phyloP scores from a whole-genome alignment of 2,797 vertebrate genomes.

The Graptemys geographica region DNA sequence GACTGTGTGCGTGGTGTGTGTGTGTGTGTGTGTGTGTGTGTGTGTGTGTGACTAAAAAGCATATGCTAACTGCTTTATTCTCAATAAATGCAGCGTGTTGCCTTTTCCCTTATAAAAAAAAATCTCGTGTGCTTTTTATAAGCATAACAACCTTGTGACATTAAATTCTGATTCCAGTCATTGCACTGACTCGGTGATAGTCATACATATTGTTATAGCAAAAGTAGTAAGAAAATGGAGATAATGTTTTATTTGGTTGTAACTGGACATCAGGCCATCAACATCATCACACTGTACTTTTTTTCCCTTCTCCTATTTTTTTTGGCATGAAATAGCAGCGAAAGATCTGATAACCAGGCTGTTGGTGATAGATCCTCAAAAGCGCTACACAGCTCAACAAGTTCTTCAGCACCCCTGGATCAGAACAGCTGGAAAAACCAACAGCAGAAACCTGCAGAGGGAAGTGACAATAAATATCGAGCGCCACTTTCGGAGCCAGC shows the following conservation, averaged over 20 bases:
- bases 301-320: neutral
- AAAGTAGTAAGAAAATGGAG: neutral
- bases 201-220: neutral
- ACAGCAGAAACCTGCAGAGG: conserved; percentile 78
- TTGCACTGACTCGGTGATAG: neutral
- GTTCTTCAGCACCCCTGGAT: conserved; percentile 93
- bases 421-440: conserved; percentile 80
- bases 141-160: neutral
- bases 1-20: too few species aligned
- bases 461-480: conserved; percentile 76
- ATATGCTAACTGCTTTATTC: too few species aligned
- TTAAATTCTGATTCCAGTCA: neutral
- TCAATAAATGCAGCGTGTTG: too few species aligned
- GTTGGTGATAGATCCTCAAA: conserved; percentile 88
- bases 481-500: conserved; percentile 73
- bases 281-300: fast-evolving
- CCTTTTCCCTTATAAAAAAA: too few species aligned
- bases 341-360: conserved; percentile 90
- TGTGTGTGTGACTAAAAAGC: too few species aligned
- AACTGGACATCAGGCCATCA: neutral
- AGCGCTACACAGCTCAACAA: conserved; percentile 89
- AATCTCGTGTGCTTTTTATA: too few species aligned
- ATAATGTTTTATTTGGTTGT: fast-evolving
- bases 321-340: conserved; percentile 84
- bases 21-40: too few species aligned